Conservation (phyloP, 2,888 invertebrate species). For the Steinernema carpocapsae region DNA sequence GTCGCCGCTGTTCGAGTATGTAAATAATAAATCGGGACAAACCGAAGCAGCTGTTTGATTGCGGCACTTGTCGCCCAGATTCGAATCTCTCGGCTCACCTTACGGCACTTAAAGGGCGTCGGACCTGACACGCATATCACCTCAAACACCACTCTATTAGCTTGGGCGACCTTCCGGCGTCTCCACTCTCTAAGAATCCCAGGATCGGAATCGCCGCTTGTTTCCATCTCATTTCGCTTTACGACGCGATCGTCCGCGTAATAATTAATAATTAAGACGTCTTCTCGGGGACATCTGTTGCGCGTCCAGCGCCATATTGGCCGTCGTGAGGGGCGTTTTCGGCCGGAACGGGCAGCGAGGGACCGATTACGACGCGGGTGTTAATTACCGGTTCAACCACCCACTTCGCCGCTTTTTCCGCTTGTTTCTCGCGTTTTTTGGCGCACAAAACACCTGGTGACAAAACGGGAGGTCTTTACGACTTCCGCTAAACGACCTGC, state of each 20-base stretch:
- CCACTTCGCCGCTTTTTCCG: constrained; percentile 23
- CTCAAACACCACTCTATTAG: too few species aligned
- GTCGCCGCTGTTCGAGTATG: constrained; percentile 27
- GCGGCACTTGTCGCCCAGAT: constrained; percentile 10
- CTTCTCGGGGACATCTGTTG: constrained; percentile 23
- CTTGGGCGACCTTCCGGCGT: too few species aligned
- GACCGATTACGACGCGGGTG: background rate
- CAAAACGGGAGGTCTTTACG: constrained; percentile 27
- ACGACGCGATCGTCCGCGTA: constrained; percentile 4
- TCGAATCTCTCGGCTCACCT: too few species aligned
- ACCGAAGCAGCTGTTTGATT: constrained; percentile 23
- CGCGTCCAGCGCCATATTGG: background rate
- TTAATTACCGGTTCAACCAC: constrained; percentile 28
- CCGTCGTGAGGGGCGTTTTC: background rate
- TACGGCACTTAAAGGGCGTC: too few species aligned
- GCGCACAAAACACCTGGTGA: constrained; percentile 18
- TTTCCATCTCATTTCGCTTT: constrained; percentile 25
- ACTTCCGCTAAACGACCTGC: background rate
- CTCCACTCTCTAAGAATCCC: background rate
- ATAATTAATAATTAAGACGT: constrained; percentile 31
- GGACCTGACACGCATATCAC: too few species aligned
- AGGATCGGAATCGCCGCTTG: too few species aligned
- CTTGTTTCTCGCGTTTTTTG: background rate
- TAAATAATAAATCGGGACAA: constrained; percentile 27
- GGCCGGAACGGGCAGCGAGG: background rate